A percentile compares a stretch with the other conserved stretches of the same genome.
Conservation (phyloP, 2,888 invertebrate genomes). For the Opisthograptis luteolata region DNA sequence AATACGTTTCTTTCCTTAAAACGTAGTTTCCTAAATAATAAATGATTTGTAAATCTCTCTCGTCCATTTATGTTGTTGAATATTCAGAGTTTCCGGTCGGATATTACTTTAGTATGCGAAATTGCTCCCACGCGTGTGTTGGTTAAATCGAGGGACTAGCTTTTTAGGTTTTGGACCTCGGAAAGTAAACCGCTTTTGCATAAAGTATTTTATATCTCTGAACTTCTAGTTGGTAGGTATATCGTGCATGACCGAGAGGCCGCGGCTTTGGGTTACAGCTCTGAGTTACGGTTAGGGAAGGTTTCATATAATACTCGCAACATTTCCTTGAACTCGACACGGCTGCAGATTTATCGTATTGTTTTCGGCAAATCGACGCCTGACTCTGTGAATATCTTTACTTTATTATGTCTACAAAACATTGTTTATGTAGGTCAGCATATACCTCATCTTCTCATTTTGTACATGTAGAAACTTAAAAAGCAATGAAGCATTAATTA, state of each 20-base stretch:
- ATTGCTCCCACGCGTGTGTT: constrained; percentile 2
- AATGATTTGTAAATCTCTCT: not conserved
- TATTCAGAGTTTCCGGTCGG: constrained; percentile 2
- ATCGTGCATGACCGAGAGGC: not conserved
- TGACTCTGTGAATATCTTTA: not conserved
- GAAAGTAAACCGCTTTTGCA: not conserved
- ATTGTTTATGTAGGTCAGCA: no score
- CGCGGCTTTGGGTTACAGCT: not conserved
- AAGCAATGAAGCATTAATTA: no score
- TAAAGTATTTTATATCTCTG: not conserved
- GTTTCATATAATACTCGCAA: not conserved
- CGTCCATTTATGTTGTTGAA: constrained; percentile 4
- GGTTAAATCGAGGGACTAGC: not conserved
- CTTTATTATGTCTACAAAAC: no score
- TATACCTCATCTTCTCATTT: no score
- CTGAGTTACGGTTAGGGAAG: not conserved
- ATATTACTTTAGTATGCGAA: constrained; percentile 6
- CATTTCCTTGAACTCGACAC: not conserved
- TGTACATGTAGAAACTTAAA: no score
- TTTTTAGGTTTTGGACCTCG: not conserved
- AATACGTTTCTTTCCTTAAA: no score
- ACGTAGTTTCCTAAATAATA: no score
- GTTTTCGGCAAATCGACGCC: no score
- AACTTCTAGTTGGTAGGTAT: not conserved
- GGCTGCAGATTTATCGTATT: no score